These are phyloP conservation scores for Atethmia centrago DNA, from an alignment of 2,888 invertebrate species.

Conservation along the genomic window DNA sequence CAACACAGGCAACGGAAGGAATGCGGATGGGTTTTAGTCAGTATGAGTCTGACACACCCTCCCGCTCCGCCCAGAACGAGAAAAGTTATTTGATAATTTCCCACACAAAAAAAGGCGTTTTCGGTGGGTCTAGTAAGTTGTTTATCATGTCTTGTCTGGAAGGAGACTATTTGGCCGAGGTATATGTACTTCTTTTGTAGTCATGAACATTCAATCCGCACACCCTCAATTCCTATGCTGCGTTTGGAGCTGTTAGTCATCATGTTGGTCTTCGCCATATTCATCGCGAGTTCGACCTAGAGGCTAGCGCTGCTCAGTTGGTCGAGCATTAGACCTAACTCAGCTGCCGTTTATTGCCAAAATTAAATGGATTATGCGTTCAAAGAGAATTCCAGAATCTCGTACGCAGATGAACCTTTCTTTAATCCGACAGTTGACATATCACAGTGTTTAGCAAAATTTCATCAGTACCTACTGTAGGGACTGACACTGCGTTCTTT, in stretches of 20 bases:
- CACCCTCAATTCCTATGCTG: not conserved
- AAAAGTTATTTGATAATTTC: too few species aligned
- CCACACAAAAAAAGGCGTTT: too few species aligned
- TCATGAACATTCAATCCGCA: not conserved
- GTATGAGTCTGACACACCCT: too few species aligned
- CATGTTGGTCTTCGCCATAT: not conserved
- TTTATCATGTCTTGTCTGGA: not conserved
- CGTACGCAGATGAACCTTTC: not conserved
- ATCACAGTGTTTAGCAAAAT: not conserved
- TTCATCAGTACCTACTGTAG: not conserved
- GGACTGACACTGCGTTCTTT: not conserved
- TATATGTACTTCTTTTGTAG: not conserved
- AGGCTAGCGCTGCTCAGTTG: not conserved
- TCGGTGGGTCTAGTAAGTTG: not conserved
- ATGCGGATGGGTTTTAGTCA: too few species aligned
- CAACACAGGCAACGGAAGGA: too few species aligned
- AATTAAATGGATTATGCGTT: not conserved
- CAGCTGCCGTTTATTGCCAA: not conserved
- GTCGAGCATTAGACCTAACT: not conserved
- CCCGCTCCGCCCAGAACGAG: too few species aligned
- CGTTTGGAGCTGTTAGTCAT: not conserved
- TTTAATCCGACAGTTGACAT: not conserved
- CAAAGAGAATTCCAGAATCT: not conserved
- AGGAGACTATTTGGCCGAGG: not conserved
- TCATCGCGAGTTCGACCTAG: not conserved